These are phyloP conservation scores for Scolopax bukidnonensis DNA, from an alignment of 2,797 vertebrate species.

Conservation along the genomic window DNA sequence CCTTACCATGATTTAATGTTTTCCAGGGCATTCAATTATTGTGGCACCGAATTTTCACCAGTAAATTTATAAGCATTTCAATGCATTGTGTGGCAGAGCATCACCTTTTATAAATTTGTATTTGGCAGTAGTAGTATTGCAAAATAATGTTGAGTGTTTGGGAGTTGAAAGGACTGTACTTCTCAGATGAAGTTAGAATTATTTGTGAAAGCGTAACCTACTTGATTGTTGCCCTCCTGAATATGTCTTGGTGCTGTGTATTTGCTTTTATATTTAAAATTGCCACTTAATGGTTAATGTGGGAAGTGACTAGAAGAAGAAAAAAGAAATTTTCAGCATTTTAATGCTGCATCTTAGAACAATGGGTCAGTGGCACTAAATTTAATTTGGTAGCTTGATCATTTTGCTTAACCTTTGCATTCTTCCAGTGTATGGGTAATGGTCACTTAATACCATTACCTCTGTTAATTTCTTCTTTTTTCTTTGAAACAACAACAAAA, in stretches of 20 bases:
- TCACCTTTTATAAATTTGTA: neutral
- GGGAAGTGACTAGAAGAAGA: neutral
- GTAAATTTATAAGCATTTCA: neutral
- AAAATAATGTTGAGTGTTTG: neutral
- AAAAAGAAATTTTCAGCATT: neutral
- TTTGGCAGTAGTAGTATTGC: neutral
- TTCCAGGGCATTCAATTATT: neutral
- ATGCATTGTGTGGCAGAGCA: neutral
- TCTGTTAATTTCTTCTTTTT: neutral
- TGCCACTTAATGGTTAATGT: neutral
- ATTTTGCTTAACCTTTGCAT: constrained; percentile 24
- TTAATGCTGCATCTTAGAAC: neutral
- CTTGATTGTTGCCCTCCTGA: neutral
- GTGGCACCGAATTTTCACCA: neutral
- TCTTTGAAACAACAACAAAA: neutral
- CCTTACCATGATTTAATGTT: neutral
- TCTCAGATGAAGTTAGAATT: neutral
- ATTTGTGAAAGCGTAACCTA: neutral
- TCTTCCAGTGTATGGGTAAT: neutral
- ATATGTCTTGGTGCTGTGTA: neutral
- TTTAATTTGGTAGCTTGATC: neutral
- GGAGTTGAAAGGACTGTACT: neutral
- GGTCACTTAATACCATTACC: neutral
- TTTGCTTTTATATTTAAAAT: neutral
- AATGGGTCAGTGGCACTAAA: neutral